Percentiles rank a stretch among this genome's conserved stretches.
phyloP scores from a whole-genome alignment of 2,888 invertebrate genomes.

The Eurois occulta region DNA sequence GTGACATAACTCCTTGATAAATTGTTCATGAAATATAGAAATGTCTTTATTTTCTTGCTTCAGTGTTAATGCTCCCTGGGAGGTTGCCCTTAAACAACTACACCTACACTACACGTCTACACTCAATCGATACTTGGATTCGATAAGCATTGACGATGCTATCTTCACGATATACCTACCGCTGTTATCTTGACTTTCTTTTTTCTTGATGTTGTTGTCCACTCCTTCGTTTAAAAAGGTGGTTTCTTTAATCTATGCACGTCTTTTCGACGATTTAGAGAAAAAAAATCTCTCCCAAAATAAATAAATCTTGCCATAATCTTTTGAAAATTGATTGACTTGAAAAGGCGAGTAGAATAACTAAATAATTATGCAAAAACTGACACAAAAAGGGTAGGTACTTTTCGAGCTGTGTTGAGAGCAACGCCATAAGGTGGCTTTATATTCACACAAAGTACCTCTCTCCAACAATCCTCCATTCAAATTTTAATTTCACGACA shows the following conservation, averaged over 20 bases:
- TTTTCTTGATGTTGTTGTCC: conserved; percentile 13
- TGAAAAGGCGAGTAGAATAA: conserved; percentile 1
- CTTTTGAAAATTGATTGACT: background rate
- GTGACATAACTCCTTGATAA: conserved; percentile 2
- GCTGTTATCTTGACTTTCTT: conserved; percentile 21
- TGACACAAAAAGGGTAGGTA: conserved; percentile 23
- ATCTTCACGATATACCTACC: conserved; percentile 16
- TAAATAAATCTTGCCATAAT: background rate
- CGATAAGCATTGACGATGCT: conserved; percentile 46
- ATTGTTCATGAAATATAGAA: background rate
- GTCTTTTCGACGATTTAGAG: background rate
- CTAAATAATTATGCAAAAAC: conserved; percentile 23
- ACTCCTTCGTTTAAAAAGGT: background rate
- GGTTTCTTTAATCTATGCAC: conserved; percentile 8
- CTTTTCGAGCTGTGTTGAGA: conserved; percentile 5
- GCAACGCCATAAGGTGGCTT: background rate
- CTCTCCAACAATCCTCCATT: conserved; percentile 22
- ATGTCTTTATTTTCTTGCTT: background rate
- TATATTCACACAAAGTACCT: conserved; percentile 29
- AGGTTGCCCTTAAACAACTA: conserved; percentile 45
- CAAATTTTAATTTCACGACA: conserved; percentile 46
- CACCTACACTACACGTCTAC: conserved; percentile 25
- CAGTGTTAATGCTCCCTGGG: conserved; percentile 12
- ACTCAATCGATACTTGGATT: conserved; percentile 54
- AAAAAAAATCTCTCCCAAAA: background rate